Conservation (phyloP, 2,113 vertebrate genomes). For the Vulpes ferrilata region DNA sequence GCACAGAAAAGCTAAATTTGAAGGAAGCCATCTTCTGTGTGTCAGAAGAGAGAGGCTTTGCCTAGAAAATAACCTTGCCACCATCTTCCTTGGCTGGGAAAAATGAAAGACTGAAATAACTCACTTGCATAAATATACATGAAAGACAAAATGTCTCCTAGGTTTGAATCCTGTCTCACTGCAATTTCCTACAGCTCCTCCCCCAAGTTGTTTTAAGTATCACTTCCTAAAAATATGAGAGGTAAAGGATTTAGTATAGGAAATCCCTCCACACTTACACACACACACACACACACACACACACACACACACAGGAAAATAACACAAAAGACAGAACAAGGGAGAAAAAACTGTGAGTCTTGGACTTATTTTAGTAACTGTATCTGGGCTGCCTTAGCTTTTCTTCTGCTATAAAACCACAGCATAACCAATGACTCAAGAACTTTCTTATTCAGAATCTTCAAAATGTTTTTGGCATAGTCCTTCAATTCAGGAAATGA, state of each 20-base stretch:
- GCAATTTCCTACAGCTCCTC: neutral
- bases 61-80: slow-evolving; percentile 34
- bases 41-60: neutral
- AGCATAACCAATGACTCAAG: neutral
- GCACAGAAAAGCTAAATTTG: slow-evolving; percentile 17
- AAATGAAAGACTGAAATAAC: slow-evolving; percentile 46
- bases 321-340: neutral
- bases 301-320: neutral
- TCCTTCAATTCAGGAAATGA: neutral
- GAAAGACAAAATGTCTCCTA: neutral
- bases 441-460: neutral
- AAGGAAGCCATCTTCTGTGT: neutral
- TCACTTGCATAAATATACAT: neutral
- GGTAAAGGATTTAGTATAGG: neutral
- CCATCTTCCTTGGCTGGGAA: neutral
- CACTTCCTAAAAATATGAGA: slow-evolving; percentile 23
- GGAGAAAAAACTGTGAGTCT: neutral
- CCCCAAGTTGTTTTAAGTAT: neutral
- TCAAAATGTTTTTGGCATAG: slow-evolving; percentile 20
- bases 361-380: neutral
- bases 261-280: neutral
- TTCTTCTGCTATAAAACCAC: neutral
- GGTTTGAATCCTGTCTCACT: neutral
- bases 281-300: neutral
- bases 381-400: neutral